Percentiles rank a stretch among this genome's conserved stretches.
phyloP scores from a whole-genome alignment of 2,888 invertebrate species.

The Conus canariensis region DNA sequence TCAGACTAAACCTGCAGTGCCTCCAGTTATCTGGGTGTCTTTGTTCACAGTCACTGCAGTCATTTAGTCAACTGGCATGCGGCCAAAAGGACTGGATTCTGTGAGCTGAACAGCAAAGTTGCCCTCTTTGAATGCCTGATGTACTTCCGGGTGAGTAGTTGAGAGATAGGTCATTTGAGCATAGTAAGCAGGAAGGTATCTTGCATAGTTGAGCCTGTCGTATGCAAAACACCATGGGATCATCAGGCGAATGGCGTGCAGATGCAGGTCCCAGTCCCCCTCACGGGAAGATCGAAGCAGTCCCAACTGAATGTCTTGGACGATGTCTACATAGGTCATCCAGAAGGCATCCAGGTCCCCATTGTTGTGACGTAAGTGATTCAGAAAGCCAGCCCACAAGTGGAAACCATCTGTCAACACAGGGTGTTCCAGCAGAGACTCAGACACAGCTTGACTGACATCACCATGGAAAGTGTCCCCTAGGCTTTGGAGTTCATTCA shows the following conservation, averaged over 20 bases:
- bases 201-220: conserved; percentile 57
- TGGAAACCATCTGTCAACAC: background rate
- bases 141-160: conserved; percentile 44
- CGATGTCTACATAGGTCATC: conserved; percentile 60
- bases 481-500: background rate
- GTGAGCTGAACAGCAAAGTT: conserved; percentile 49
- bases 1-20: no score
- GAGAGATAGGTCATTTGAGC: conserved; percentile 49
- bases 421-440: background rate
- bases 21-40: no score
- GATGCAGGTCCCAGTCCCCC: conserved; percentile 55
- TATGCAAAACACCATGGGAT: conserved; percentile 61
- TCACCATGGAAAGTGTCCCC: background rate
- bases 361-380: conserved; percentile 21
- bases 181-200: conserved; percentile 53
- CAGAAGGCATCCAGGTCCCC: conserved; percentile 50
- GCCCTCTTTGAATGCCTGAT: conserved; percentile 46
- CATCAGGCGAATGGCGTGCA: conserved; percentile 48
- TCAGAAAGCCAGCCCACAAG: conserved; percentile 4
- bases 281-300: conserved; percentile 52
- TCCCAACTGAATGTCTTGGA: conserved; percentile 54
- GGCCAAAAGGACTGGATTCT: conserved; percentile 19
- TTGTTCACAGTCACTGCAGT: no score
- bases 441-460: background rate
- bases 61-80: no score